Conservation (phyloP, 2,113 vertebrate genomes). For the Nettapus auritus region DNA sequence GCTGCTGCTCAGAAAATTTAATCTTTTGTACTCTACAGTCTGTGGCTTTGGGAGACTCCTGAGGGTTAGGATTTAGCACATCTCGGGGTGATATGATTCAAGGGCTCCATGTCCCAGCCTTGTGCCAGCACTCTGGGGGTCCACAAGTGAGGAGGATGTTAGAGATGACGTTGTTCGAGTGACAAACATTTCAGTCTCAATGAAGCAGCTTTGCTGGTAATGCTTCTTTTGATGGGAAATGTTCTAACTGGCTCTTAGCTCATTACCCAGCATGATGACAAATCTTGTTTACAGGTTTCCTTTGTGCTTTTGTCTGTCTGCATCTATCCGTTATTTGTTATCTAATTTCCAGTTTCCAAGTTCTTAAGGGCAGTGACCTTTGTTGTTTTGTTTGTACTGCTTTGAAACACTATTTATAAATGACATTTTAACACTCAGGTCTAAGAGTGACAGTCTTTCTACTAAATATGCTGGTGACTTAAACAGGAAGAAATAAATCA, state of each 20-base stretch:
- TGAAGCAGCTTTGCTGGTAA: not conserved
- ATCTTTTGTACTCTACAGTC: not conserved
- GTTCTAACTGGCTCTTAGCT: not conserved
- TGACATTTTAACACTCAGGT: not conserved
- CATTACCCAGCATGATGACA: not conserved
- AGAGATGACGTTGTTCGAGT: not conserved
- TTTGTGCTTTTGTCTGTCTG: not conserved
- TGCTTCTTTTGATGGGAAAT: not conserved
- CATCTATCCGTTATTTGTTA: not conserved
- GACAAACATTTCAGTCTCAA: not conserved
- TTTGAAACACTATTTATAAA: not conserved
- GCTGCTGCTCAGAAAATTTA: not conserved
- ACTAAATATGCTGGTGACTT: not conserved
- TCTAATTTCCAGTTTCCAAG: not conserved
- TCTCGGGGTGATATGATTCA: not conserved
- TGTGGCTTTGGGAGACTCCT: not conserved
- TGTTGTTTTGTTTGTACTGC: not conserved
- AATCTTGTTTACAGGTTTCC: not conserved
- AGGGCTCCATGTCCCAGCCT: not conserved
- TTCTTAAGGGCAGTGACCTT: not conserved
- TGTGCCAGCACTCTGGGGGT: not conserved
- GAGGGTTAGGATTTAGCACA: not conserved
- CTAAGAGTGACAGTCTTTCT: not conserved
- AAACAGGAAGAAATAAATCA: not conserved
- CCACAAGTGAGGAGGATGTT: not conserved